Evolutionary conservation across 2,797 vertebrate species (phyloP).

Genomic region (Peromyscus aztecus): DNA sequence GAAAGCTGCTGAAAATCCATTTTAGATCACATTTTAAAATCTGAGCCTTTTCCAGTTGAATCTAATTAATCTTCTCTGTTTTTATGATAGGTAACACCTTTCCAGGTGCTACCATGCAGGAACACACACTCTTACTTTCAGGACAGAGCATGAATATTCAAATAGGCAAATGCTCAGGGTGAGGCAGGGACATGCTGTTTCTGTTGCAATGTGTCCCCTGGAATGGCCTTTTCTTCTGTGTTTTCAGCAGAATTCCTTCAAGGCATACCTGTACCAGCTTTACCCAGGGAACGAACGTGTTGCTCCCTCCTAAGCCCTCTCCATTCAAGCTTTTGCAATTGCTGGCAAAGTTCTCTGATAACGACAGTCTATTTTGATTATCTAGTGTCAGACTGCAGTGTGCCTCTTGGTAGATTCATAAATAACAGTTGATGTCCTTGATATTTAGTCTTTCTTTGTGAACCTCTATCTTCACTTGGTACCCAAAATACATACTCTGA

Average conservation of each 20-base stretch:
- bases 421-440: neutral
- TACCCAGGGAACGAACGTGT: neutral
- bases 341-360: neutral
- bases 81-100: neutral
- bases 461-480: neutral
- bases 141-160: neutral
- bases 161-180: neutral
- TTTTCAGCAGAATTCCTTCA: neutral
- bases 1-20: constrained; percentile 8
- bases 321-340: neutral
- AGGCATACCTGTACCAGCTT: neutral
- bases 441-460: neutral
- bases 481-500: neutral
- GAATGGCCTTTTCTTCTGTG: neutral
- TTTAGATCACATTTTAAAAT: neutral
- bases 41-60: neutral
- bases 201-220: neutral
- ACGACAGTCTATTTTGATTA: neutral
- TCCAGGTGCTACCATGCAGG: neutral
- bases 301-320: neutral
- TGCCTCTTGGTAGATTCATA: neutral
- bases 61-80: neutral
- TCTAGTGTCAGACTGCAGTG: neutral
- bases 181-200: neutral
- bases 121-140: neutral